Evolutionary conservation across 2,888 invertebrate species (phyloP), one percentile per base, ranked within the genome.

Genomic region (Sycophila texana): DNA sequence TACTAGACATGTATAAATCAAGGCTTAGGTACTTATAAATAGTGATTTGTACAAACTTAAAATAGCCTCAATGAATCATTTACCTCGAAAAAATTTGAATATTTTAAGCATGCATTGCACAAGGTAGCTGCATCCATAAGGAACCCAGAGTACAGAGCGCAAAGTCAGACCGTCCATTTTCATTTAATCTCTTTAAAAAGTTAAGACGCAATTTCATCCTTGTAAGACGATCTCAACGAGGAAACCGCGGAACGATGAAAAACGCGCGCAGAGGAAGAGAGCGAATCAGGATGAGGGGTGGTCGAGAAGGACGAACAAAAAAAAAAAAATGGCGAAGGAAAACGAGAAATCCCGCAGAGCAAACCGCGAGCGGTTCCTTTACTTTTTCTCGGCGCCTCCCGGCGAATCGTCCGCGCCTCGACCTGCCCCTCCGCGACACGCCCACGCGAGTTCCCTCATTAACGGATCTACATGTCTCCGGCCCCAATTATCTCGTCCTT

Each of bases 391-490:
- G 0, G 14, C 22, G 0, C 58, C 12, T 14, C 47, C 14, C 14
- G 39, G 2, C 55, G 26, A 76, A 47, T 55, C 16, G 22, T n/a
- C 72, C 72, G 74, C 82, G 81, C 79, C 77, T 30, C 2, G 30
- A 30, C 77, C 81, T 81, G 82, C 81, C 77, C 81, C 82, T 71
- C 78, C 79, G 77, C 80, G 81, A 67, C 82, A 53, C 84, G 82
- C 83, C 83, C 83, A 86, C 85, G 86, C 86, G 84, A 87, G 85
- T 83, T 84, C 84, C 85, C 88, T 88, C 88, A 88, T 89, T 89
- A 88, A 86, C 86, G 84, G 85, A 89, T 89, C 88, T 86, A 87
- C 88, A 86, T 89, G 87, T 89, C 89, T 88, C 88, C 85, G 88
- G 86, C 85, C 86, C 86, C 86, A 89, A 89, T 89, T 89, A 85